Evolutionary conservation across 2,113 vertebrate species (phyloP), one percentile per base, ranked within the genome.

Genomic region (Equus przewalskii): DNA sequence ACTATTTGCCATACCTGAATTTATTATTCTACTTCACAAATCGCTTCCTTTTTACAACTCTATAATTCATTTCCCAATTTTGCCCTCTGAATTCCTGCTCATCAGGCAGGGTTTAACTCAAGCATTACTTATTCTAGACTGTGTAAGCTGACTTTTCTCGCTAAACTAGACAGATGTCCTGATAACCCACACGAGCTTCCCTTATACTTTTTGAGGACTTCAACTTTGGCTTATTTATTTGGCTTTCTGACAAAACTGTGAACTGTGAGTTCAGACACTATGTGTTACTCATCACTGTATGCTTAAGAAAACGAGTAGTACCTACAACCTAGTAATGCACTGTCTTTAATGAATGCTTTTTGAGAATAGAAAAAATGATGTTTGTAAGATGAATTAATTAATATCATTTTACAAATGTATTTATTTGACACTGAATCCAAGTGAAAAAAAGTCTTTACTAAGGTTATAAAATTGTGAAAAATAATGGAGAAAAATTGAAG

Each of bases 11-110:
- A 82, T 13, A 70, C 16, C 33, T 85, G 44, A 95, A 54, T 16
- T 85, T 51, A 65, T 69, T 89, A 46, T 13, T 2, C 41, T 88
- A 36, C 64, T 84, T 97, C n/a, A 73, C 41, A 94, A 75, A 81
- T 89, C 33, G 62, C 24, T 49, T 14, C 49, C n/a, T 79, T 88
- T 41, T 41, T 41, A 3, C 36, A 41, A 8, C 24, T 41, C 7
- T 56, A 3, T 72, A 70, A 87, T 73, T 90, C 51, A 80, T 36
- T 86, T 94, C n/a, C 85, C 65, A 33, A 91, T 65, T 95, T 92
- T 78, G 1, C 21, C 41, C 49, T 69, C 1, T 88, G 51, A 96
- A 88, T 62, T 87, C 16, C 58, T 89, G 2, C 44, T 84, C 15
- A 41, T 49, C 54, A 51, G 11, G 16, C 5, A 65, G 26, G 21